Evolutionary conservation across 2,113 vertebrate genomes (phyloP).

Genomic region (Bettongia penicillata): DNA sequence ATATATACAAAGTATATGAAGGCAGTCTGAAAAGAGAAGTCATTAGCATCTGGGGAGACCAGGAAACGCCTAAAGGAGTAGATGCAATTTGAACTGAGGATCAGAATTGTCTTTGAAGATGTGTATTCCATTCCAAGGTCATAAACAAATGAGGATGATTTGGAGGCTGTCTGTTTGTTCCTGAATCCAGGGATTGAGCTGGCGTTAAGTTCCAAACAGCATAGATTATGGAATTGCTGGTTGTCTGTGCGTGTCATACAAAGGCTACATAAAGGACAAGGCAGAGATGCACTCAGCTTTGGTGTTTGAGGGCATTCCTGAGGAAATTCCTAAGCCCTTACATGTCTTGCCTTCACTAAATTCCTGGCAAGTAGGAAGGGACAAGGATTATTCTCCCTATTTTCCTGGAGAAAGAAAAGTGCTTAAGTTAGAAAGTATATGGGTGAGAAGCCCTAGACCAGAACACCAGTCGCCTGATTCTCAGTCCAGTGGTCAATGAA

Average conservation of each 20-base stretch:
- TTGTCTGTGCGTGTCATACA: not conserved
- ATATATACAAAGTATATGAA: not conserved
- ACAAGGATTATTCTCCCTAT: too few species aligned
- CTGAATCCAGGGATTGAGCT: not conserved
- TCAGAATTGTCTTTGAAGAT: not conserved
- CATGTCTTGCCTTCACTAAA: not conserved
- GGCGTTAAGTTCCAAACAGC: not conserved
- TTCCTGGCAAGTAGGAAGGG: not conserved
- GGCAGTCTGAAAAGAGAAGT: not conserved
- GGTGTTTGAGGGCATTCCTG: not conserved
- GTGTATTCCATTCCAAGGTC: not conserved
- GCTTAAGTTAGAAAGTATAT: not conserved
- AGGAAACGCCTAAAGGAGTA: not conserved
- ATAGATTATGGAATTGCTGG: not conserved
- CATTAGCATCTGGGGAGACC: not conserved
- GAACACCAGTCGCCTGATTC: not conserved
- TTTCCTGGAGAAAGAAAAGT: not conserved
- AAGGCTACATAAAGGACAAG: not conserved
- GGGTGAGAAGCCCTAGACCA: not conserved
- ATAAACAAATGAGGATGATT: not conserved
- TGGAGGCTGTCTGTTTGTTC: not conserved
- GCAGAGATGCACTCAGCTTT: not conserved
- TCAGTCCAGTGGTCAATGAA: too few species aligned
- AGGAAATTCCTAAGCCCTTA: not conserved
- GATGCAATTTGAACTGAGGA: not conserved